Base-by-base conservation (phyloP, 2,888 invertebrate species). In the Chalcosyrphus nemorum region DNA sequence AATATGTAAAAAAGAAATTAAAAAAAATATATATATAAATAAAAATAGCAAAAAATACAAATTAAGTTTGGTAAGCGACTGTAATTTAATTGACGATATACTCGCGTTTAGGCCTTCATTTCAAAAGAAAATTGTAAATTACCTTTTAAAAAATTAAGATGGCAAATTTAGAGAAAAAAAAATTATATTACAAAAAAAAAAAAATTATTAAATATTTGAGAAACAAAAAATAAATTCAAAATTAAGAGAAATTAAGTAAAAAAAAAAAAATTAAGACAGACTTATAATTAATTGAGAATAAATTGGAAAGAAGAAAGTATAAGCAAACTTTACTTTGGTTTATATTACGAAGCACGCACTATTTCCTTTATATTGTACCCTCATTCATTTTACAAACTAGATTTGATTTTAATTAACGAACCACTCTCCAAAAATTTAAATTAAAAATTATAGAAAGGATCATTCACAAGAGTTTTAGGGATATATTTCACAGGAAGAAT, bases 51-150 rank as follows among this genome's bases (percentile, higher is more conserved):
- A 72, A 78, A 54, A 80, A 56, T 54, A 63, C 43, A 68, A 71
- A 63, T 27, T 63, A 61, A 56, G 57, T 74, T 72, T 85, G 70
- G 77, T 86, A 87, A 88, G 87, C 87, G 92, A 93, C 93, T 93
- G 92, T 93, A 88, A 87, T 87, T 93, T 93, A 45, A 93, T 93
- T 92, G 93, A 93, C 93, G 93, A 93, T 93, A 88, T 89, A 93
- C 93, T 93, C 93, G 93, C 93, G 93, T 93, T 93, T 93, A 93
- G 93, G 93, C 93, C 93, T 93, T 93, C 93, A 93, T 93, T 93
- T 93, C 93, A 93, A 93, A 93, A 93, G 92, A 92, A 91, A 92
- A 92, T 92, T 91, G 87, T 82, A 86, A 86, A 86, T 87, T 87
- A 87, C 89, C 90, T 91, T 90, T 88, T 88, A 91, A 90, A 89